These are phyloP conservation scores for Caenorhabditis sp. DNA, from an alignment of 2,888 invertebrate species.

Conservation along the genomic window DNA sequence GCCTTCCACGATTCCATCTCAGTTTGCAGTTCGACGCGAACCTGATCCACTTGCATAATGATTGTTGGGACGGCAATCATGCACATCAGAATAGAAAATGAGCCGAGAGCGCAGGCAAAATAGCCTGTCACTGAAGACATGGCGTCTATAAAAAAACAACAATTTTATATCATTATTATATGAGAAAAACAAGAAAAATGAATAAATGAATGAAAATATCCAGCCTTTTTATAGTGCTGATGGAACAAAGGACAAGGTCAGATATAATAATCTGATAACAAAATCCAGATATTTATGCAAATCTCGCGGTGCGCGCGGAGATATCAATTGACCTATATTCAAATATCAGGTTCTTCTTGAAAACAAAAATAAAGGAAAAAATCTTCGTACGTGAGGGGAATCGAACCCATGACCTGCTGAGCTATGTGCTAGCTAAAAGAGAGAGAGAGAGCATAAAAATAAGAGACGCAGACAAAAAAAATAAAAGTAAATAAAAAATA, in stretches of 20 bases:
- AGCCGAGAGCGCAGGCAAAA: constrained; percentile 46
- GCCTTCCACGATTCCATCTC: constrained; percentile 59
- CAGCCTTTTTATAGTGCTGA: not conserved
- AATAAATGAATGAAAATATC: not conserved
- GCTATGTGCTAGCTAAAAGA: no score
- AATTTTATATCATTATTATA: no score
- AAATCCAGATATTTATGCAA: not conserved
- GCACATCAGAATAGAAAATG: constrained; percentile 41
- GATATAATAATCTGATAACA: not conserved
- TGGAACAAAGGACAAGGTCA: not conserved
- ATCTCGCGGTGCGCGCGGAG: not conserved
- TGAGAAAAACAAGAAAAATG: not conserved
- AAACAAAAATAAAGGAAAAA: no score
- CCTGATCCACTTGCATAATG: constrained; percentile 46
- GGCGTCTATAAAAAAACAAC: no score
- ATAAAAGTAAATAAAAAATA: no score
- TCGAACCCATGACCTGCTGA: no score
- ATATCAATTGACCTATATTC: not conserved
- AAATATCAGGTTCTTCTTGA: not conserved
- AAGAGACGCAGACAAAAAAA: no score
- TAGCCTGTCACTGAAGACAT: constrained; percentile 36
- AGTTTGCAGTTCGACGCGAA: constrained; percentile 51
- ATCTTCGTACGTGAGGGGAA: no score
- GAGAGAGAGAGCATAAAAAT: no score
- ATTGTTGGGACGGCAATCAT: constrained; percentile 48